A percentile compares a stretch with the other conserved stretches of the same genome.
These are phyloP conservation scores for Calycopis cecrops DNA, from an alignment of 1,140 invertebrate genomes.

Conservation along the genomic window DNA sequence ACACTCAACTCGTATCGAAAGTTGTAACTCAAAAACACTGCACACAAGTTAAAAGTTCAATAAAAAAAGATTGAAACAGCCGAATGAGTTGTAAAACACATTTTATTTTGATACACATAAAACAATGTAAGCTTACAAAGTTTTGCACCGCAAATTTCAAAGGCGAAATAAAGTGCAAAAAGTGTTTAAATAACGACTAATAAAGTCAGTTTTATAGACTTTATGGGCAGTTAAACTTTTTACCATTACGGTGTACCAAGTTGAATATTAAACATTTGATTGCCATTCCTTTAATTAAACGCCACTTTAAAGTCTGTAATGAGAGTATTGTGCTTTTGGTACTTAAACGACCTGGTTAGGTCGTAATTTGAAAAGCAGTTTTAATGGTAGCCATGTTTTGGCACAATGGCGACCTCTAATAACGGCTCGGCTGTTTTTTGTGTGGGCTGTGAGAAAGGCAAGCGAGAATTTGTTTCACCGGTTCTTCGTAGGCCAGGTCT, in stretches of 20 bases:
- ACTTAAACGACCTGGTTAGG: too few relatives aligned
- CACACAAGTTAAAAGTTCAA: too few relatives aligned
- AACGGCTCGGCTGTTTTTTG: too few relatives aligned
- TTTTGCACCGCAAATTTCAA: slow-evolving; percentile 1
- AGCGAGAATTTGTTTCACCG: too few relatives aligned
- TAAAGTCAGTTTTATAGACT: slow-evolving; percentile 1
- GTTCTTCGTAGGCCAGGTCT: too few relatives aligned
- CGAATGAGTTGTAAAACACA: background rate
- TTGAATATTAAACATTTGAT: slow-evolving; percentile 8
- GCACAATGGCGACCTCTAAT: too few relatives aligned
- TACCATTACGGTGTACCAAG: slow-evolving; percentile 1
- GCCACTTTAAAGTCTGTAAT: background rate
- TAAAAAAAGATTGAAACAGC: background rate
- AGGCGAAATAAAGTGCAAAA: background rate
- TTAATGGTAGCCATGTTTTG: too few relatives aligned
- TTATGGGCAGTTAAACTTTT: slow-evolving; percentile 9
- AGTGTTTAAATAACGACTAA: slow-evolving; percentile 2
- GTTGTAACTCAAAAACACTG: too few relatives aligned
- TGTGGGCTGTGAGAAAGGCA: too few relatives aligned
- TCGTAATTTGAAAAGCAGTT: too few relatives aligned
- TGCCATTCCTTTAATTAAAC: slow-evolving; percentile 6
- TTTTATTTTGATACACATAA: background rate
- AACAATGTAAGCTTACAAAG: slow-evolving; percentile 1
- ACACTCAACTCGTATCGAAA: too few relatives aligned
- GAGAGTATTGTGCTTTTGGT: too few relatives aligned